Base-by-base conservation (phyloP, 2,797 vertebrate species). In the Petrocephalus sullivani region DNA sequence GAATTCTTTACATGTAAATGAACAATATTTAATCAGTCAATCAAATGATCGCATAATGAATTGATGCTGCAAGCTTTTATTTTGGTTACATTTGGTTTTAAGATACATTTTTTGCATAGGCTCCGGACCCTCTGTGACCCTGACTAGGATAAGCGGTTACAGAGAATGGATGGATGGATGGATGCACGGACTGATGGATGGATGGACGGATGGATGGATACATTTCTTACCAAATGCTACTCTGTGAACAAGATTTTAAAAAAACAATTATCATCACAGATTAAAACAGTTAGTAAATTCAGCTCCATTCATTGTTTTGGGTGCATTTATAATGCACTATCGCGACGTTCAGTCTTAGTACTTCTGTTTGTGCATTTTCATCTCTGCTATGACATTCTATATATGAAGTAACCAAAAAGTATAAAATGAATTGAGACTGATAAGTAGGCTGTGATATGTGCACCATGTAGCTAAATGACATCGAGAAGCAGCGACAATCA, bases 401-500 rank as follows among this genome's bases (percentile, higher is more conserved):
- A 23, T 49, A 49, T 46, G 60, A 56, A 28, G 1, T 83, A 56
- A 41, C 23, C 54, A 49, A 16, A 60, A 61, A 28, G 83, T 60
- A 41, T 81, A 83, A 61, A 56, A 19, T 28, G 41, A 51, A 41
- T 7, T 49, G 60, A 75, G 41, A 49, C 41, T 23, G 86, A 87
- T 19, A 23, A 71, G 19, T 53, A 16, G 86, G 64, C 14, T 57
- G 33, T 46, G 4, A 60, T 49, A 53, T 71, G 46, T 75, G 64
- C 19, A 84, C 23, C 49, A 54, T 54, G 33, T 86, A 60, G 51
- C 56, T 58, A 60, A 86, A 86, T 37, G 88, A 33, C 28, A 88
- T 19, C n/a, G 71, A 83, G 83, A 41, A 82, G 58, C 21, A 85
- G 58, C 58, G 53, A 57, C 81, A 83, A 84, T 64, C 21, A 61